Base-by-base conservation (phyloP, 1,140 invertebrate genomes). In the Daktulosphaira vitifoliae region DNA sequence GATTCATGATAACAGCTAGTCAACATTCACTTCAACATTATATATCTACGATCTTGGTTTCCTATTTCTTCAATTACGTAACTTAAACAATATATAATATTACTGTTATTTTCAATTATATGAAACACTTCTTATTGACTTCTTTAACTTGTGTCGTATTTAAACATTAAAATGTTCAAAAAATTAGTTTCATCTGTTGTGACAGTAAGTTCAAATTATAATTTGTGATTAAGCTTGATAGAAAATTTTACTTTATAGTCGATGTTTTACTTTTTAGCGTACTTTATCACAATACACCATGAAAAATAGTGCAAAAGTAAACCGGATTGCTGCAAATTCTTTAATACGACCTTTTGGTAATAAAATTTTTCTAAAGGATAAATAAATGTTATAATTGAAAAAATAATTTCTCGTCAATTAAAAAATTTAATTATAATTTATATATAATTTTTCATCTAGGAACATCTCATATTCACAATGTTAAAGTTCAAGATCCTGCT, bases 401-500 rank as follows among this genome's bases (percentile, higher is more conserved):
- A n/a, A n/a, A n/a, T n/a, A 44, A 44, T 44, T 11, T 11, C 5
- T 44, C 9, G 39, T 16, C 15, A 7, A n/a, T n/a, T 44, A 7
- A 37, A 37, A 7, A 37, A 37, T 16, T n/a, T n/a, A 7, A 44
- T 44, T n/a, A 44, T 16, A 44, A 7, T 44, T 44, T n/a, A 7
- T 44, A n/a, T 16, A 44, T n/a, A n/a, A 16, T 44, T 44, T 44
- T 44, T 44, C 5, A 44, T 69, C 72, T 44, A 68, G 67, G 67
- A 71, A 69, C 22, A 67, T 66, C 48, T 44, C 18, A 22, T 4
- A 26, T 42, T 1, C 2, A 2, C 6, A 26, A 42, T 20, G n/a
- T 62, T 22, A 52, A 68, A 52, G 70, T 93, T 54, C 87, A 89
- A 71, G 89, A 94, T 73, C 88, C 86, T 68, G 95, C 95, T 22